Conservation (phyloP, 2,888 invertebrate genomes). For the Volucella inflata region DNA sequence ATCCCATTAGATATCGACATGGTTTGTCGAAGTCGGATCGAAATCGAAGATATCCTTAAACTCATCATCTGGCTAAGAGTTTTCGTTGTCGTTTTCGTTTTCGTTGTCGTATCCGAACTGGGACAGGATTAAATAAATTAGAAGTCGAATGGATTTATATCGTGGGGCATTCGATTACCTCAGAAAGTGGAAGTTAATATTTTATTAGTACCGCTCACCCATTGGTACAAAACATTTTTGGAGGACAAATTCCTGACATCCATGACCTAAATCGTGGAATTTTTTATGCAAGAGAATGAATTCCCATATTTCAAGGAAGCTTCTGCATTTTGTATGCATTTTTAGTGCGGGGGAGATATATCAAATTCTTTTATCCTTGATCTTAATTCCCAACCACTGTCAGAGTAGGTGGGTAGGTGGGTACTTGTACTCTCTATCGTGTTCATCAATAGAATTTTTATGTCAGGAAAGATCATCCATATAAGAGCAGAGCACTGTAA, state of each 20-base stretch:
- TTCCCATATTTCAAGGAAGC: constrained; percentile 33
- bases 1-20: constrained; percentile 69
- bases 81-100: constrained; percentile 14
- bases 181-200: not conserved
- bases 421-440: not conserved
- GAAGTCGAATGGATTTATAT: constrained; percentile 66
- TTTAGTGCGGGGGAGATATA: not conserved
- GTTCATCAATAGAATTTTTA: constrained; percentile 52
- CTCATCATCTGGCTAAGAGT: constrained; percentile 33
- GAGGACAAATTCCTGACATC: constrained; percentile 42
- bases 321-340: constrained; percentile 54
- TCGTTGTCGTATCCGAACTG: constrained; percentile 51
- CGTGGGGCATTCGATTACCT: constrained; percentile 31
- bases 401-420: no score
- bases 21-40: not conserved
- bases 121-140: constrained; percentile 71
- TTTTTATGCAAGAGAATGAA: not conserved
- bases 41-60: constrained; percentile 16
- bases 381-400: constrained; percentile 44
- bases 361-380: constrained; percentile 71
- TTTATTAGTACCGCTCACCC: constrained; percentile 2
- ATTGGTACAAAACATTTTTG: constrained; percentile 1
- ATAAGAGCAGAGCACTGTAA: not conserved
- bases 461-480: constrained; percentile 53
- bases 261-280: constrained; percentile 51